Evolutionary conservation across 1,140 invertebrate species (phyloP).

Genomic region (Adoxophyes honmai): DNA sequence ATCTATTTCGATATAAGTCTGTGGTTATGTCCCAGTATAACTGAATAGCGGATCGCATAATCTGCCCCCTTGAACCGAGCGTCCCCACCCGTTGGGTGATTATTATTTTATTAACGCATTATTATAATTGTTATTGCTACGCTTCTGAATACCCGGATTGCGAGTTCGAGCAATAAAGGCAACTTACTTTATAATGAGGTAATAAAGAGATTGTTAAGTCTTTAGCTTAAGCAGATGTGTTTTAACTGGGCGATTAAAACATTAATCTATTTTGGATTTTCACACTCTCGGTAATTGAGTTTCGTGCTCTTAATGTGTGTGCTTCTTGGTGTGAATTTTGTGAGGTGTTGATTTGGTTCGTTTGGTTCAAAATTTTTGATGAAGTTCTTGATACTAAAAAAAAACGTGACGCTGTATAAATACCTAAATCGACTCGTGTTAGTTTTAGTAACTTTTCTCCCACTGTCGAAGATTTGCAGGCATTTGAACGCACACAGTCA

Average conservation of each 20-base stretch:
- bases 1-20: too few relatives aligned
- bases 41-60: background rate
- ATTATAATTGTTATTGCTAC: constrained; percentile 3
- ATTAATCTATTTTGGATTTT: constrained; percentile 2
- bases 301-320: background rate
- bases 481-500: too few relatives aligned
- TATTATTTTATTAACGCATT: constrained; percentile 7
- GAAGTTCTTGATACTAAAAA: too few relatives aligned
- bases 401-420: too few relatives aligned
- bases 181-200: constrained; percentile 1
- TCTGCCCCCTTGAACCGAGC: background rate
- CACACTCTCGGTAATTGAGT: background rate
- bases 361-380: too few relatives aligned
- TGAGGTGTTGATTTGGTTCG: too few relatives aligned
- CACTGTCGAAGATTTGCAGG: too few relatives aligned
- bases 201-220: constrained; percentile 12
- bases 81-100: background rate
- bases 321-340: too few relatives aligned
- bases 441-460: too few relatives aligned
- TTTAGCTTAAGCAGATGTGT: constrained; percentile 12
- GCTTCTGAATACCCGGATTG: background rate
- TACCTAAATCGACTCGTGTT: too few relatives aligned
- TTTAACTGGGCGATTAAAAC: constrained; percentile 2
- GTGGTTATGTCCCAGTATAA: too few relatives aligned
- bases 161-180: background rate